Conservation (phyloP, 2,113 vertebrate genomes). For the Dermatemys mawii region DNA sequence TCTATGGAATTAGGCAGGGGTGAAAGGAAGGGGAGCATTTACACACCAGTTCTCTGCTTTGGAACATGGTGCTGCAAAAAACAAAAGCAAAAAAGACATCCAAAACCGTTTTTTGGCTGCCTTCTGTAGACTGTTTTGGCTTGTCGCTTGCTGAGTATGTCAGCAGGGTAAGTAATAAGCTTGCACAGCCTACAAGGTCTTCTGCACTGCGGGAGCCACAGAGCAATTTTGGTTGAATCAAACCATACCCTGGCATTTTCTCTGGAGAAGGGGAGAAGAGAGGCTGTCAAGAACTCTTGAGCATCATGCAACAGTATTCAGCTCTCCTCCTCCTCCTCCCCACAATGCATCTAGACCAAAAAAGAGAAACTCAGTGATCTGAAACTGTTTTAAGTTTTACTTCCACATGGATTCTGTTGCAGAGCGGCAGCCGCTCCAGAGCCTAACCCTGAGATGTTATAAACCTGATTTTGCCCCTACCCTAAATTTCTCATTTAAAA, state of each 20-base stretch:
- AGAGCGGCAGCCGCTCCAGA: not conserved
- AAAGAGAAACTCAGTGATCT: not conserved
- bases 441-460: not conserved
- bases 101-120: not conserved
- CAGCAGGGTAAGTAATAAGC: not conserved
- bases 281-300: not conserved
- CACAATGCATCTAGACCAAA: not conserved
- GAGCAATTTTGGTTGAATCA: not conserved
- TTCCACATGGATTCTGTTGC: not conserved
- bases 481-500: not conserved
- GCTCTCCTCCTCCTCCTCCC: not conserved
- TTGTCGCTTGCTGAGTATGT: not conserved
- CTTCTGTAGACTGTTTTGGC: not conserved
- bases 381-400: not conserved
- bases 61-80: not conserved
- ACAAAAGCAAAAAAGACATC: not conserved
- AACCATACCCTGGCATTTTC: not conserved
- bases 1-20: not conserved
- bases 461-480: not conserved
- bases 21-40: not conserved
- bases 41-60: not conserved
- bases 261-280: not conserved
- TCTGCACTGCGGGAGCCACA: not conserved
- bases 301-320: not conserved
- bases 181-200: not conserved